Evolutionary conservation across 2,888 invertebrate genomes (phyloP), one percentile per base, ranked within the genome.

Genomic region (Melitaea athalia): DNA sequence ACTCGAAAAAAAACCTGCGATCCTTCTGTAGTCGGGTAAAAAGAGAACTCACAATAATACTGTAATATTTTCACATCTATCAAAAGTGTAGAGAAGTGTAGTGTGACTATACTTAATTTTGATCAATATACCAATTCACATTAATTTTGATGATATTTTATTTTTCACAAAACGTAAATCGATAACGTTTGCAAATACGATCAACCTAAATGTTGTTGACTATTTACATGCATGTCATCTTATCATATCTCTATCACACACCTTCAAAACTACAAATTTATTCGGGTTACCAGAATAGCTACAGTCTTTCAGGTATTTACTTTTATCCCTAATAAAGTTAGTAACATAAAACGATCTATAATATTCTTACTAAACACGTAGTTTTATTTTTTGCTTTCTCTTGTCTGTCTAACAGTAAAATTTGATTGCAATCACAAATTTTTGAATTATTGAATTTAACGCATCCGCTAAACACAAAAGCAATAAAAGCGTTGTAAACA

Each of bases 271-370:
- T 67, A 64, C 70, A 63, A 52, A 67, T 63, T 50, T 68, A 70
- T 70, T 67, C 66, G 59, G 71, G 64, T 72, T 57, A 74, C 67
- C 69, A 64, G 68, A 66, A 68, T 59, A 50, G 49, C 65, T 52
- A 61, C 69, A 64, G 70, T 72, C 69, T 59, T 64, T 69, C 63
- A 67, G 57, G 57, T 63, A 53, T 65, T 57, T 33, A 33, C 53
- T 31, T 50, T 64, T 59, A 63, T 59, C 49, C 60, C 60, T 61
- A 75, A 75, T 72, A 70, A 74, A 74, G 73, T 70, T 66, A 73
- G 73, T 72, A 63, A 68, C 49, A 73, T 68, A 72, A 53, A 63
- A 66, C 63, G n/a, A 33, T 68, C 63, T 63, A 68, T 70, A 68
- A 60, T 62, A 45, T 64, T 47, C 67, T 63, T 65, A 70, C 49